Conservation (phyloP, 2,888 invertebrate genomes). For the Meloe dianella region DNA sequence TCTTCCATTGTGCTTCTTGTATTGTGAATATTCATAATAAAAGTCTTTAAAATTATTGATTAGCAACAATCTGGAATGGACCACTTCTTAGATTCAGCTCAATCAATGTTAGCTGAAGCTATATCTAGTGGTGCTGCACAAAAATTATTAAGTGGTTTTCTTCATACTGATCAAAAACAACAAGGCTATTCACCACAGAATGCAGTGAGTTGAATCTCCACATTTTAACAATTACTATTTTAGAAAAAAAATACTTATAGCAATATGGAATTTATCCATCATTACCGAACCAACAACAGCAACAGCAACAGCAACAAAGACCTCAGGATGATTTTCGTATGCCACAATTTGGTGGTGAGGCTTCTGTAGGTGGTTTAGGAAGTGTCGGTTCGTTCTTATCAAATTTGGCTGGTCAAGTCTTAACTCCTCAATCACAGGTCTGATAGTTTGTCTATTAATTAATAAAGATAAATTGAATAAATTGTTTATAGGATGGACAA, state of each 20-base stretch:
- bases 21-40: background rate
- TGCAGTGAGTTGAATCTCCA: constrained; percentile 41
- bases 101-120: constrained; percentile 57
- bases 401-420: constrained; percentile 50
- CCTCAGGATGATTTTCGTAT: constrained; percentile 31
- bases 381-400: constrained; percentile 53
- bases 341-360: constrained; percentile 44
- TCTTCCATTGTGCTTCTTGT: background rate
- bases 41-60: constrained; percentile 15
- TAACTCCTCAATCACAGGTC: constrained; percentile 38
- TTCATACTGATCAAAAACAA: constrained; percentile 39
- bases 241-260: constrained; percentile 32
- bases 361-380: constrained; percentile 53
- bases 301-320: constrained; percentile 29
- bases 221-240: background rate
- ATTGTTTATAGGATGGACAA: constrained; percentile 24
- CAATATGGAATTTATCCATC: constrained; percentile 49
- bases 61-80: constrained; percentile 49
- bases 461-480: background rate
- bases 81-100: constrained; percentile 56
- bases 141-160: constrained; percentile 50
- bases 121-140: constrained; percentile 57
- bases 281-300: constrained; percentile 40
- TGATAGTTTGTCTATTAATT: constrained; percentile 15
- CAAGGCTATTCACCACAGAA: constrained; percentile 49